Conservation (phyloP, 2,113 vertebrate species). For the Cryptomyrus ogoouensis region DNA sequence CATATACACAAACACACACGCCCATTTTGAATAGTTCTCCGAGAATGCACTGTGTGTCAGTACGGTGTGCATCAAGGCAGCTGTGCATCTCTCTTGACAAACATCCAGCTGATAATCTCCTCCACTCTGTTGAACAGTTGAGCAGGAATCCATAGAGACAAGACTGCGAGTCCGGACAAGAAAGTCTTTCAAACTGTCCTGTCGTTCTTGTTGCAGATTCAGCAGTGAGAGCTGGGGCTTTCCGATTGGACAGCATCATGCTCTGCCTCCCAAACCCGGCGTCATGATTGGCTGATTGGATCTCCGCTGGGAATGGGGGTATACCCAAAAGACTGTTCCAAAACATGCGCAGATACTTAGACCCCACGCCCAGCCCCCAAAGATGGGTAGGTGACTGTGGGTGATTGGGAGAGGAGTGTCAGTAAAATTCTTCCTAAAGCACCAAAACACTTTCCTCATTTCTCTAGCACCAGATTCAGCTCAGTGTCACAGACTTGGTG, state of each 20-base stretch:
- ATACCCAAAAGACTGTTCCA: neutral
- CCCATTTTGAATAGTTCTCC: neutral
- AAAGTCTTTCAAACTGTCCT: neutral
- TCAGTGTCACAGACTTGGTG: neutral
- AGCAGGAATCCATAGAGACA: neutral
- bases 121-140: neutral
- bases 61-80: neutral
- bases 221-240: neutral
- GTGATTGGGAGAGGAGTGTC: neutral
- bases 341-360: neutral
- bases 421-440: neutral
- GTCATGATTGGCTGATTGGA: neutral
- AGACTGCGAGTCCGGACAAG: neutral
- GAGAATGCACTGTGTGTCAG: neutral
- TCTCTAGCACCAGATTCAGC: neutral
- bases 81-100: neutral
- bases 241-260: neutral
- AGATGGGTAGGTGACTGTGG: neutral
- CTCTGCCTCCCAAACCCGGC: neutral
- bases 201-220: neutral
- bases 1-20: neutral
- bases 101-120: constrained; percentile 2
- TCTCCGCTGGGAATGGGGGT: neutral
- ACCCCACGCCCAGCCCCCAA: neutral
- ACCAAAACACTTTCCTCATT: neutral